Evolutionary conservation across 2,113 vertebrate genomes (phyloP).

Genomic region (Laticauda colubrina): DNA sequence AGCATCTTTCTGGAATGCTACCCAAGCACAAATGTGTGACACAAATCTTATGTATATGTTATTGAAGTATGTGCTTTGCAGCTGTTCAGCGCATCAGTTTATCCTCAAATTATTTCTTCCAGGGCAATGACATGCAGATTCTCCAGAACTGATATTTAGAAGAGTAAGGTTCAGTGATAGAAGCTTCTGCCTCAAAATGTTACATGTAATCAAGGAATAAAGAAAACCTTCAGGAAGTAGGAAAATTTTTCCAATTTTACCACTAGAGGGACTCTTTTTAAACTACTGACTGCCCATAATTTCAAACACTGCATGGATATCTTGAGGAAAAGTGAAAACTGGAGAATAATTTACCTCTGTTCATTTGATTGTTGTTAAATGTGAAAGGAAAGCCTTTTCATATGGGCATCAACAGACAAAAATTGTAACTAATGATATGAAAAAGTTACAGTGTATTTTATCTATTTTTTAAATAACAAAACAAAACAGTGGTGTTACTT

Average conservation of each 20-base stretch:
- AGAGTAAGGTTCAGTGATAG: neutral
- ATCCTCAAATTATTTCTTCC: neutral
- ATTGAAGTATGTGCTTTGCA: neutral
- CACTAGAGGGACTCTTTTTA: conserved; percentile 11
- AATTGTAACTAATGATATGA: neutral
- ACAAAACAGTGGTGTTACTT: neutral
- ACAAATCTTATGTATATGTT: neutral
- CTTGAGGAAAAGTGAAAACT: neutral
- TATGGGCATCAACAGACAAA: neutral
- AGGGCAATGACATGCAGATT: neutral
- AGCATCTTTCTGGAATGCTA: neutral
- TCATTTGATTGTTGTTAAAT: neutral
- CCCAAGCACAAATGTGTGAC: neutral
- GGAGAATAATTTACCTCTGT: neutral
- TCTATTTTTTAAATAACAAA: neutral
- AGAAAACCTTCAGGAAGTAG: neutral
- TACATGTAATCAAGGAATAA: neutral
- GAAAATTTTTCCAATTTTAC: neutral
- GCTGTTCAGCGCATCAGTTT: neutral
- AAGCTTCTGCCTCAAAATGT: neutral
- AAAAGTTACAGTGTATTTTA: neutral
- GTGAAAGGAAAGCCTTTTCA: neutral
- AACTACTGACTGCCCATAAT: neutral
- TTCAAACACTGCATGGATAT: neutral
- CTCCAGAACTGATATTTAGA: neutral